Evolutionary conservation across 2,113 vertebrate genomes (phyloP).

Genomic region (Melanostigma gelatinosum): DNA sequence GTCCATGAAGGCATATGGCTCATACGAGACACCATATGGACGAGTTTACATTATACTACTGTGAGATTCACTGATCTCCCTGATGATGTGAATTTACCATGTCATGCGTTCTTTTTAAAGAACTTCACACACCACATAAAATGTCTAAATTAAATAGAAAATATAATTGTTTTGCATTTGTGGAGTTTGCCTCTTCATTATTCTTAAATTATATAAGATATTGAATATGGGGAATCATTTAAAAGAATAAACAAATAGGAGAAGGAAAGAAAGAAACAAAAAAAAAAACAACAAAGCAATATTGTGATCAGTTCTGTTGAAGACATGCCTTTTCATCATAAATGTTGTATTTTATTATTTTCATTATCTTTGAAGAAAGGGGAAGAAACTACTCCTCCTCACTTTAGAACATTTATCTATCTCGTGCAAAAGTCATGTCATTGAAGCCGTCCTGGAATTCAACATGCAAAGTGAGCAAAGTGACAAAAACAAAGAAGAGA

Average conservation of each 20-base stretch:
- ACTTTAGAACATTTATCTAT: neutral
- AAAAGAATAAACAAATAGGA: neutral
- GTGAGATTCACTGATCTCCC: neutral
- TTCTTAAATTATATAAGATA: neutral
- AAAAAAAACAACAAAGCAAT: neutral
- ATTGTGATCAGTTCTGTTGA: neutral
- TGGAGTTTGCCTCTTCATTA: neutral
- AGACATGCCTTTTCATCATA: neutral
- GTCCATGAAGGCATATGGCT: neutral
- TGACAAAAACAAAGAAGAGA: neutral
- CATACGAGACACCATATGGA: neutral
- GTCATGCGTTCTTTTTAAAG: neutral
- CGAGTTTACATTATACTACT: neutral
- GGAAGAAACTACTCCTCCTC: neutral
- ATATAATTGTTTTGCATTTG: neutral
- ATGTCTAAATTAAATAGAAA: neutral
- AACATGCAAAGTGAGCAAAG: neutral
- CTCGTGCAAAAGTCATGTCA: neutral
- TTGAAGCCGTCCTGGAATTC: neutral
- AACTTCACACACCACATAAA: neutral
- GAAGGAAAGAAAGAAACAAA: neutral
- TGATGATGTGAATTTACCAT: neutral
- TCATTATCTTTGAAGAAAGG: neutral
- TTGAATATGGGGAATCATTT: neutral
- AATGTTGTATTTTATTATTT: neutral